phyloP scores from a whole-genome alignment of 2,113 vertebrate species.

The Brachypodius melanocephalos region DNA sequence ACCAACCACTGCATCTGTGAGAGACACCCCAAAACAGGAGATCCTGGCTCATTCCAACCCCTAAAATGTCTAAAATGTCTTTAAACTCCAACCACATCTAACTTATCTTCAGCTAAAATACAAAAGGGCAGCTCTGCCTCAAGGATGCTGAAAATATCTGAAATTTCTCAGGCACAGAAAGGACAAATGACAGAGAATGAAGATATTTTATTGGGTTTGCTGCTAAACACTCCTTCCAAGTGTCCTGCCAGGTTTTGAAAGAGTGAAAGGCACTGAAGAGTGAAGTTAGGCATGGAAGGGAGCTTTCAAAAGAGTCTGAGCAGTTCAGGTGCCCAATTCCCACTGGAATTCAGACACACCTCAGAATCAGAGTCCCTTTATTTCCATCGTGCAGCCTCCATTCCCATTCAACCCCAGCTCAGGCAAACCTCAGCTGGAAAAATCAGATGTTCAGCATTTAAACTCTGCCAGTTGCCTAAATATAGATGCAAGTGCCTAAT shows the following conservation, averaged over 20 bases:
- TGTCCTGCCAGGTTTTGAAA: not conserved
- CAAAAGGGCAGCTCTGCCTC: not conserved
- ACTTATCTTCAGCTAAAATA: not conserved
- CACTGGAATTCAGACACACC: not conserved
- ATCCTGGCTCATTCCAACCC: not conserved
- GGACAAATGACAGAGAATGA: not conserved
- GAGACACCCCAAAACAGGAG: not conserved
- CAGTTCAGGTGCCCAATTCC: not conserved
- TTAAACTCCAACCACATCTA: not conserved
- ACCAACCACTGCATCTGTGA: not conserved
- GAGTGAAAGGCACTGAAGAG: not conserved
- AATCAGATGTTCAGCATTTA: constrained; percentile 1
- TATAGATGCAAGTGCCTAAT: constrained; percentile 22
- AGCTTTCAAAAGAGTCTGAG: not conserved
- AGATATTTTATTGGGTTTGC: not conserved
- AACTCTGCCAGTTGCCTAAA: not conserved
- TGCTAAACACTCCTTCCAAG: not conserved
- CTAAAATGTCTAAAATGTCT: not conserved
- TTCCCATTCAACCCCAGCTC: not conserved
- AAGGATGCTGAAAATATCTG: not conserved
- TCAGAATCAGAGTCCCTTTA: not conserved
- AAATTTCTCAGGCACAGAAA: not conserved
- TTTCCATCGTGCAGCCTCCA: not conserved
- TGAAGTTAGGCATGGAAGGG: not conserved
- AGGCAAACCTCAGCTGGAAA: constrained; percentile 1